Evolutionary conservation across 2,888 invertebrate genomes (phyloP), one percentile per base, ranked within the genome.

Genomic region (Graphium colonna): DNA sequence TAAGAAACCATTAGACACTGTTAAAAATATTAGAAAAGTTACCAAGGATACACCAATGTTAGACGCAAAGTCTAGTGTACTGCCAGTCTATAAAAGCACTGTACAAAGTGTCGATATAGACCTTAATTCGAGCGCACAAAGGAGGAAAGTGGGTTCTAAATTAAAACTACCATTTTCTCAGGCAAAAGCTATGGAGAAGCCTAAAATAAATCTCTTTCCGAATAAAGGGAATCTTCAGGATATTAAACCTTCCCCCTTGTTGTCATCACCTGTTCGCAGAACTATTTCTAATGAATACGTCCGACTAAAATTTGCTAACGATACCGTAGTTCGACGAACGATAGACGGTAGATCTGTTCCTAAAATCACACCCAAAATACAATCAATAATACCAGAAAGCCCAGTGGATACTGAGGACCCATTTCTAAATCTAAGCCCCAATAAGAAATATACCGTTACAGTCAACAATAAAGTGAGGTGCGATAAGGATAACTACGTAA

Each of bases 281-380:
- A 89, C 89, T n/a, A 88, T 88, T 72, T 89, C 89, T 1, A 90
- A 90, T 61, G 90, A 90, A 65, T 90, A 90, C 57, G 90, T 90
- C 10, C 77, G 88, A 12, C 60, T 88, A 54, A 90, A 85, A 64
- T 90, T 87, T 64, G 67, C 73, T 3, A 89, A 87, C 55, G 88
- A 88, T 47, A 89, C 89, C 28, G 83, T 89, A 12, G 69, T 86
- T 28, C 65, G 86, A 57, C 73, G 87, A 46, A 88, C 84, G 47
- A 83, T 87, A 43, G 87, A 84, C 51, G 88, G 87, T 1, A 89
- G 82, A 71, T 84, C 84, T 12, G 72, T 85, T 57, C 86, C 82
- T 64, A 87, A 90, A 66, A 89, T 89, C 51, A 83, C 86, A 42
- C 89, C 89, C 33, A 89, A 87, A 68, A 86, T 90, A 55, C 90